These are phyloP conservation scores for Rugalucina vietnamica DNA, from an alignment of 2,888 invertebrate species.

Conservation along the genomic window DNA sequence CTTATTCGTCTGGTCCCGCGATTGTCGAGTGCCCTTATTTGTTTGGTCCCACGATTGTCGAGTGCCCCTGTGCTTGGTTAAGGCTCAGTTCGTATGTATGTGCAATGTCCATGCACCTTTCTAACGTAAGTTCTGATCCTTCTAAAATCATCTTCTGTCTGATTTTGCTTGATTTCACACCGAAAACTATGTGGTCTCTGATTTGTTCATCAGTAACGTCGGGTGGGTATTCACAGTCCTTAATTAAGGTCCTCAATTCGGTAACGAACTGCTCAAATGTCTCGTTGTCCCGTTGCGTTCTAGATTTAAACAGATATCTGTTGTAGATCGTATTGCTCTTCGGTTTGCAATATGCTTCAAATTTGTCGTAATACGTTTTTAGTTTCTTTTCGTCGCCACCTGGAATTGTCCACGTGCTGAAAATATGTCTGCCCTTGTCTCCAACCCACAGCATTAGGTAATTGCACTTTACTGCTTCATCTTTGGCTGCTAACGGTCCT, in stretches of 20 bases:
- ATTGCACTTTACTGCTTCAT: too few relatives aligned
- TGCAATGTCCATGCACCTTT: constrained; percentile 33
- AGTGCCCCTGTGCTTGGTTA: background rate
- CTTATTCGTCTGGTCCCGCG: too few relatives aligned
- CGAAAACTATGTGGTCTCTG: constrained; percentile 45
- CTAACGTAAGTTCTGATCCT: constrained; percentile 29
- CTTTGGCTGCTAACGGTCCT: too few relatives aligned
- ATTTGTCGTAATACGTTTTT: constrained; percentile 35
- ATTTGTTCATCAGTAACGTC: constrained; percentile 8
- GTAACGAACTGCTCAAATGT: constrained; percentile 51
- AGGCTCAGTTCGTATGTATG: constrained; percentile 8
- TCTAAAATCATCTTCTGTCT: constrained; percentile 39
- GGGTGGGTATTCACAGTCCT: constrained; percentile 13
- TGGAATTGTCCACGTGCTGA: too few relatives aligned
- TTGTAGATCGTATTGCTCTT: constrained; percentile 31
- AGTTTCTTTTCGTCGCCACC: too few relatives aligned
- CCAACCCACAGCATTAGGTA: too few relatives aligned
- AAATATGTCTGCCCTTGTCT: too few relatives aligned
- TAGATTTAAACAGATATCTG: constrained; percentile 30
- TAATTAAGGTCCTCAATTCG: constrained; percentile 25
- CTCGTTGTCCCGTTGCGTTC: constrained; percentile 21
- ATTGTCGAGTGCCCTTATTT: too few relatives aligned
- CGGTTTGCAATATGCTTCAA: constrained; percentile 45
- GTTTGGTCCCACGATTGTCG: too few relatives aligned
- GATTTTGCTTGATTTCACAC: constrained; percentile 25